Evolutionary conservation across 2,888 invertebrate species (phyloP).

Genomic region (Hirtodrosophila histrioides): DNA sequence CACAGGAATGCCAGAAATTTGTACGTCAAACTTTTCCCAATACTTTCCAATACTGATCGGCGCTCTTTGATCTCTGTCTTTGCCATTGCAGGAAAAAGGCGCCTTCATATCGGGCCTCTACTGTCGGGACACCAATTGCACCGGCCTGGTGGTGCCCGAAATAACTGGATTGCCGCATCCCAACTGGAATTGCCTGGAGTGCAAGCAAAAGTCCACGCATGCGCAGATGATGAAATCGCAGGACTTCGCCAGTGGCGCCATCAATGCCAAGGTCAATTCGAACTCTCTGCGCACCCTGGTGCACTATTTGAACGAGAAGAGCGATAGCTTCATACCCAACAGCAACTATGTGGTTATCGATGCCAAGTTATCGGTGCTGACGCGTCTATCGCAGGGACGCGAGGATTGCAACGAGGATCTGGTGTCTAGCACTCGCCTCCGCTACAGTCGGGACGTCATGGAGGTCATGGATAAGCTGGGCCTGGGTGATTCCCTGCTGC

Average conservation of each 20-base stretch:
- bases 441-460: constrained; percentile 82
- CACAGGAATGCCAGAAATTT: constrained; percentile 40
- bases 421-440: constrained; percentile 71
- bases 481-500: constrained; percentile 82
- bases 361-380: constrained; percentile 81
- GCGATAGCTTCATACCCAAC: constrained; percentile 80
- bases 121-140: constrained; percentile 85
- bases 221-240: constrained; percentile 82
- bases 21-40: constrained; percentile 3
- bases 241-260: constrained; percentile 82
- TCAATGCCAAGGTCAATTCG: constrained; percentile 82
- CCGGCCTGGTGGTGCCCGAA: constrained; percentile 85
- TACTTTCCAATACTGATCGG: not conserved
- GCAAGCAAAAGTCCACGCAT: constrained; percentile 84
- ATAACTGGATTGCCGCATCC: constrained; percentile 87
- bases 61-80: constrained; percentile 6
- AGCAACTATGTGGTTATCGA: constrained; percentile 83
- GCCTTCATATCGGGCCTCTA: constrained; percentile 82
- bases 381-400: constrained; percentile 68
- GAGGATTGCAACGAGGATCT: constrained; percentile 79
- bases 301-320: constrained; percentile 82
- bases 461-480: constrained; percentile 81
- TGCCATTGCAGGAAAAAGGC: constrained; percentile 79
- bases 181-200: constrained; percentile 88
- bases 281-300: constrained; percentile 78